phyloP scores from a whole-genome alignment of 1,140 invertebrate species.

The Pygmarrhopalites habei region DNA sequence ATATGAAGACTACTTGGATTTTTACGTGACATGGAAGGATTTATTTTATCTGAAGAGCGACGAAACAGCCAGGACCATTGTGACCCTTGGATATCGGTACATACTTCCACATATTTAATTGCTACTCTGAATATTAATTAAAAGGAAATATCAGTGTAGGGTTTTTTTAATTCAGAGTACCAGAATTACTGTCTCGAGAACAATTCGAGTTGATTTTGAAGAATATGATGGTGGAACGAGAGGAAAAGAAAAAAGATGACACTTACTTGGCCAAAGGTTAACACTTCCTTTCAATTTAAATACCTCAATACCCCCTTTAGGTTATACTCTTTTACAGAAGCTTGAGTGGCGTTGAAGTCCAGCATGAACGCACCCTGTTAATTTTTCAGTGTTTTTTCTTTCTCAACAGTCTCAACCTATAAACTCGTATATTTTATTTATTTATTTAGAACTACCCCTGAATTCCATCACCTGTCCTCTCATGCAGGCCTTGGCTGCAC shows the following conservation, averaged over 20 bases:
- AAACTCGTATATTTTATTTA: too few relatives aligned
- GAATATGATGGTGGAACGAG: neutral
- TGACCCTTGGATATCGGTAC: conserved; percentile 26
- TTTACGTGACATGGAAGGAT: conserved; percentile 24
- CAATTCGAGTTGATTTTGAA: conserved; percentile 18
- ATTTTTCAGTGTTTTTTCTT: too few relatives aligned
- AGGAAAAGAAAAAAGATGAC: conserved; percentile 12
- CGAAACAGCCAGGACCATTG: conserved; percentile 20
- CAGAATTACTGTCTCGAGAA: conserved; percentile 19
- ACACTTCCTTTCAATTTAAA: too few relatives aligned
- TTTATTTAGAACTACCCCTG: too few relatives aligned
- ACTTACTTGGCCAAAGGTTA: conserved; percentile 2
- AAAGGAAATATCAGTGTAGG: too few relatives aligned
- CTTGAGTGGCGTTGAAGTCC: too few relatives aligned
- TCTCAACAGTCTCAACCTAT: too few relatives aligned
- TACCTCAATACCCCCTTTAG: too few relatives aligned
- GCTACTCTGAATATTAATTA: neutral
- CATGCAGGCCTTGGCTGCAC: conserved; percentile 20
- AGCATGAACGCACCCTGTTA: too few relatives aligned
- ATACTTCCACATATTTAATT: neutral
- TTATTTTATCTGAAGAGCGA: conserved; percentile 28
- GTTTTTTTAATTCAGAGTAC: conserved; percentile 23
- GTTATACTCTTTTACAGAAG: too few relatives aligned
- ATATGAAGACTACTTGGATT: conserved; percentile 30
- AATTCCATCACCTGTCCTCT: conserved; percentile 14